phyloP scores from a whole-genome alignment of 2,797 vertebrate species.

The Lagocephalus sceleratus region DNA sequence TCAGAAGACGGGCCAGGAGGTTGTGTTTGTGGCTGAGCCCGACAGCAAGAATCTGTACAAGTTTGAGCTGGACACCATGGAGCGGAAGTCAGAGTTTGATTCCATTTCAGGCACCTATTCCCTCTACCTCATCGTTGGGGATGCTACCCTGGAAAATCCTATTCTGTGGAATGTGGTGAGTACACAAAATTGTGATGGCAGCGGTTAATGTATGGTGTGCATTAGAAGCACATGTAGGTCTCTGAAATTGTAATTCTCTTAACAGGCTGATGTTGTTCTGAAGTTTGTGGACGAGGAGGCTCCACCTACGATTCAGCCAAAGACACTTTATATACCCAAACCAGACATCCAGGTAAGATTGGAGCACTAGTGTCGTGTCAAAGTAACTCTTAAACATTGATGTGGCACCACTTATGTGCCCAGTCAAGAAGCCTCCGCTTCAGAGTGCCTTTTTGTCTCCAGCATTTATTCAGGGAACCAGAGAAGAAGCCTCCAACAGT shows the following conservation, averaged over 20 bases:
- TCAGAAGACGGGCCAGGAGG: conserved; percentile 96
- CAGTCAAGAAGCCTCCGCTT: neutral
- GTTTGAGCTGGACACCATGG: conserved; percentile 94
- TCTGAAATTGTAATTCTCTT: conserved; percentile 11
- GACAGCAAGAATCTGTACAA: conserved; percentile 95
- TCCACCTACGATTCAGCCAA: conserved; percentile 84
- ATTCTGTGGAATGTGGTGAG: conserved; percentile 97
- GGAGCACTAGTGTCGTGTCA: neutral
- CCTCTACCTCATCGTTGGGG: conserved; percentile 92
- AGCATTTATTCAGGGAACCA: conserved; percentile 97
- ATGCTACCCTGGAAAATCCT: conserved; percentile 96
- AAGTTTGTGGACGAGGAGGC: conserved; percentile 95
- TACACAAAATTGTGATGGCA: conserved; percentile 16
- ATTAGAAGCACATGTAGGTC: neutral
- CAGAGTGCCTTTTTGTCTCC: conserved; percentile 25
- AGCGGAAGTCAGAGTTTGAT: conserved; percentile 93
- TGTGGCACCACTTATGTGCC: neutral
- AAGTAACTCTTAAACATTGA: neutral
- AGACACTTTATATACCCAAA: conserved; percentile 93
- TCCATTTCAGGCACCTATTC: conserved; percentile 95
- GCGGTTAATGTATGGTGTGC: neutral
- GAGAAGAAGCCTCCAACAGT: conserved; percentile 96
- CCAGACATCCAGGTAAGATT: conserved; percentile 91
- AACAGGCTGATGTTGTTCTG: conserved; percentile 90
- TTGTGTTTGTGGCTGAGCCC: conserved; percentile 96